Evolutionary conservation across 92 coral and sea anemone genomes (phyloP).

Genomic region (Paramuricea clavata): DNA sequence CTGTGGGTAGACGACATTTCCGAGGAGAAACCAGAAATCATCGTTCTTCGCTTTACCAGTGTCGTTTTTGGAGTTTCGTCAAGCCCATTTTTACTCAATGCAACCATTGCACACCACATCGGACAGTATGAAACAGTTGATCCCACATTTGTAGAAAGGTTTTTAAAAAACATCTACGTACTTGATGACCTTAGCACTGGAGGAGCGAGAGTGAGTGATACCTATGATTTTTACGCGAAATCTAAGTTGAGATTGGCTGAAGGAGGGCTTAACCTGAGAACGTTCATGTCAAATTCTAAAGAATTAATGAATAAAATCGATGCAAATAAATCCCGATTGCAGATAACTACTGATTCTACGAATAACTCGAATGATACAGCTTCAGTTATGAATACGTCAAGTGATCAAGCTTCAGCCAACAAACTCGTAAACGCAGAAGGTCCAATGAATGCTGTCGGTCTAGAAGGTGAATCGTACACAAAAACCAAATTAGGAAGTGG

Average conservation of each 20-base stretch:
- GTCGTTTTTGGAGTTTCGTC: not conserved
- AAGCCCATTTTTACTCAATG: not conserved
- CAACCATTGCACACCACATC: constrained; percentile 11
- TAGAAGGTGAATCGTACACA: no score
- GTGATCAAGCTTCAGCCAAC: no score
- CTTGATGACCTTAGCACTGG: constrained; percentile 53
- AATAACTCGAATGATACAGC: no score
- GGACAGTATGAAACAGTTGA: not conserved
- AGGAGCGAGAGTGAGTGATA: constrained; percentile 13
- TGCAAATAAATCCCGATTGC: not conserved
- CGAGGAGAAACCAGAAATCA: constrained; percentile 16
- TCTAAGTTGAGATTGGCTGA: constrained; percentile 47
- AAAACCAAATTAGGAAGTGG: no score
- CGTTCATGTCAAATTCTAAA: not conserved
- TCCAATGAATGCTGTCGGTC: no score
- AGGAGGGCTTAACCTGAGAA: no score
- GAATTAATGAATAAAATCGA: not conserved
- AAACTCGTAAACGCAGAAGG: no score
- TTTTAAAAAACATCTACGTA: constrained; percentile 49
- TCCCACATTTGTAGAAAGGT: constrained; percentile 54
- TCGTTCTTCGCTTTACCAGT: constrained; percentile 18
- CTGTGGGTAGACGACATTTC: constrained; percentile 22
- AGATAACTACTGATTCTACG: no score
- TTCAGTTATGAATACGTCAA: no score
- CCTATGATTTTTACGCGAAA: constrained; percentile 50